These are phyloP conservation scores for Allophyes oxyacanthae DNA, from an alignment of 2,888 invertebrate species.

Conservation along the genomic window DNA sequence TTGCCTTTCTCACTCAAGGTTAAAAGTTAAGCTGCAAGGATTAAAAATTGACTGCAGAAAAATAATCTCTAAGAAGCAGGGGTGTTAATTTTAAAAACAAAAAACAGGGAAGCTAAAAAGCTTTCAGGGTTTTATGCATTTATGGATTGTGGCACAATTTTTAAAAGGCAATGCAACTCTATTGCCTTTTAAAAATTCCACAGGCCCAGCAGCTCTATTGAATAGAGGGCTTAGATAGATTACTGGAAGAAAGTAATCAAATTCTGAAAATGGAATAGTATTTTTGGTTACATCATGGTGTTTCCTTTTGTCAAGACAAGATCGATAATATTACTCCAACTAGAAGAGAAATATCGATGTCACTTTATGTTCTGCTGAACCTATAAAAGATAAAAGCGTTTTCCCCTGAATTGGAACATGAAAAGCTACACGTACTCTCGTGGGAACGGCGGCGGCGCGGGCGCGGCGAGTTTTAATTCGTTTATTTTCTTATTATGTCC, in stretches of 20 bases:
- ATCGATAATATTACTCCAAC: too few relatives aligned
- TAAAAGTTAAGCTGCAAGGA: slow-evolving; percentile 21
- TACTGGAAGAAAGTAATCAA: too few relatives aligned
- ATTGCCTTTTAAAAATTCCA: too few relatives aligned
- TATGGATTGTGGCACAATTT: slow-evolving; percentile 11
- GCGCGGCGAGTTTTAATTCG: slow-evolving; percentile 69
- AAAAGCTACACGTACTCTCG: slow-evolving; percentile 70
- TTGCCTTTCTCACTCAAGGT: slow-evolving; percentile 32
- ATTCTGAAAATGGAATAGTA: too few relatives aligned
- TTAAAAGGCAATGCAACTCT: background rate
- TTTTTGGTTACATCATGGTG: too few relatives aligned
- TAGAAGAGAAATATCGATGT: slow-evolving; percentile 3
- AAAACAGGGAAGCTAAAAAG: too few relatives aligned
- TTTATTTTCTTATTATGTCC: slow-evolving; percentile 73
- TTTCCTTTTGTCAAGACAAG: background rate
- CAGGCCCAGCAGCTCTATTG: too few relatives aligned
- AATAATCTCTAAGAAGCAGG: slow-evolving; percentile 15
- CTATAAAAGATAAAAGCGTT: slow-evolving; percentile 50
- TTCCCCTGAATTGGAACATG: slow-evolving; percentile 49
- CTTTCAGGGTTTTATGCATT: slow-evolving; percentile 21
- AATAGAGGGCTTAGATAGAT: too few relatives aligned
- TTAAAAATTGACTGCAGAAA: slow-evolving; percentile 55
- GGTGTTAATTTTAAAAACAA: slow-evolving; percentile 1
- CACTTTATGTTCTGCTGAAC: background rate
- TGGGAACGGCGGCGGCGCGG: slow-evolving; percentile 75